Percentiles rank a stretch among this genome's conserved stretches.
Conservation (phyloP, 2,797 vertebrate genomes). For the Meriones psammophilus region DNA sequence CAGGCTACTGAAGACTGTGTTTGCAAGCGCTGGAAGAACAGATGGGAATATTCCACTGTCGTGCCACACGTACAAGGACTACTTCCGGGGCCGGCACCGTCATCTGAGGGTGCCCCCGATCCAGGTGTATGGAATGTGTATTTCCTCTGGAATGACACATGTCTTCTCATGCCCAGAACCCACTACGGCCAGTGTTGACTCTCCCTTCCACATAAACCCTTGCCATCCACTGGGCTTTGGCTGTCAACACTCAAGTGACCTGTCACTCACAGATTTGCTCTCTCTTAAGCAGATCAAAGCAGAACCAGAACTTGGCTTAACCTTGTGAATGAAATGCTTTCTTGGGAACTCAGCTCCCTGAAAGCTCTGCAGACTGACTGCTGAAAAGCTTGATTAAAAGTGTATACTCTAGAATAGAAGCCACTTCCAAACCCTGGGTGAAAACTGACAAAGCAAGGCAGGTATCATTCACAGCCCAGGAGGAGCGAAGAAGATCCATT, state of each 20-base stretch:
- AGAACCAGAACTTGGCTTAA: background rate
- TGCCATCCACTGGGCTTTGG: background rate
- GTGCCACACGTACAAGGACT: background rate
- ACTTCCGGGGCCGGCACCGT: background rate
- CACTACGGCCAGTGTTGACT: background rate
- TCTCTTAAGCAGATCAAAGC: background rate
- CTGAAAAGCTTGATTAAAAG: conserved; percentile 15
- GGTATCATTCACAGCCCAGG: background rate
- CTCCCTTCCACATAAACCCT: background rate
- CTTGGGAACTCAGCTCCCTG: conserved; percentile 1
- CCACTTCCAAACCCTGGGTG: background rate
- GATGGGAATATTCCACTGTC: background rate
- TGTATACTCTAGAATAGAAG: background rate
- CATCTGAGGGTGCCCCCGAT: background rate
- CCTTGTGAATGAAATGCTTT: conserved; percentile 23
- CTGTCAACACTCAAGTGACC: background rate
- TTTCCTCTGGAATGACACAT: background rate
- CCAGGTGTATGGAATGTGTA: background rate
- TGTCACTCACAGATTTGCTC: background rate
- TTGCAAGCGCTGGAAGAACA: background rate
- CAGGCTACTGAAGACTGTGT: background rate
- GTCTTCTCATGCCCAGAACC: background rate
- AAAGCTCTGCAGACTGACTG: background rate
- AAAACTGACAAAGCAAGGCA: background rate
- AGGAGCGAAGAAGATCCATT: background rate